Base-by-base conservation (phyloP, 2,888 invertebrate species). In the Entomobrya multifasciata region DNA sequence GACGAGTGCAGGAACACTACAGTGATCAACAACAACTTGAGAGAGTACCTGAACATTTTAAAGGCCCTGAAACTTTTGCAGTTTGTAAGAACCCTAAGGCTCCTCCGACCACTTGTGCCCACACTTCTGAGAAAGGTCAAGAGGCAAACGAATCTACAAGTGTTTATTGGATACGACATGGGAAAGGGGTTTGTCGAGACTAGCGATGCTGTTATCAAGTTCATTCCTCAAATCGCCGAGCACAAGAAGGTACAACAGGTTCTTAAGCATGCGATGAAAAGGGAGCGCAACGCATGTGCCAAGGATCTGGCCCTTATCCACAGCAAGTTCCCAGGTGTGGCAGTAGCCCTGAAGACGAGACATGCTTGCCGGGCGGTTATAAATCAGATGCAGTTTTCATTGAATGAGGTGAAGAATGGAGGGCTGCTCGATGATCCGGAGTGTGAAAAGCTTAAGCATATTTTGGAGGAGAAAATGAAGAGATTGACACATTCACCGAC, bases 111-210 rank as follows among this genome's bases (percentile, higher is more conserved):
- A 0, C 92, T 93, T 0, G 92, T 94, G 5, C 94, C 94, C 0
- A 93, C 93, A 90, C 90, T 94, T 60, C 93, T 94, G 92, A 92
- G 93, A 0, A 93, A 94, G 84, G 92, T 95, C 22, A 94, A 94
- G 89, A 92, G 93, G 1, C 93, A 93, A 92, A 94, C 95, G 13
- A 94, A 94, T 87, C 92, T 93, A 55, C 94, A 94, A 86, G 91
- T 95, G 2, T 94, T 94, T 1, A 93, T 94, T 88, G 95, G 94
- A 1, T 95, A 94, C 90, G 95, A 95, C 89, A 94, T 95, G 15
- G 95, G 94, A 0, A 94, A 94, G 93, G 95, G 95, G 6, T 95
- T 94, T 88, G 94, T 95, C 5, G 93, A 94, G 0, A 94, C 94
- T 0, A 94, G 94, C 57, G 94, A 95, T 89, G 95, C 95, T 89